Evolutionary conservation across 2,888 invertebrate genomes (phyloP).

Genomic region (Amblyjoppa proteus): DNA sequence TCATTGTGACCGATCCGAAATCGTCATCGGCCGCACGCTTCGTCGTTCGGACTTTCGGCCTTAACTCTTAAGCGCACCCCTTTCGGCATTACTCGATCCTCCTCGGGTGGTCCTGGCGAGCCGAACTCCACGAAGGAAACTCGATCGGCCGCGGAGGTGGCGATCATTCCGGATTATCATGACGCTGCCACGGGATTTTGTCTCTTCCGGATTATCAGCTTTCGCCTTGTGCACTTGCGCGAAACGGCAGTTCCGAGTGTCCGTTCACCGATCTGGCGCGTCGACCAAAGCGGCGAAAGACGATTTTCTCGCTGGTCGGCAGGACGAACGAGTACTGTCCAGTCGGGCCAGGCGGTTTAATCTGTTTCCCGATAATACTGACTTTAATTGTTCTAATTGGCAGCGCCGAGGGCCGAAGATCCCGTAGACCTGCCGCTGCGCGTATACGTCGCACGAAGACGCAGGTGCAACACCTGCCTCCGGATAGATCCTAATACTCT

Average conservation of each 20-base stretch:
- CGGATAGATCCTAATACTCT: constrained; percentile 15
- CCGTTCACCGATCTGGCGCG: neutral
- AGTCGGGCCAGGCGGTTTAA: constrained; percentile 61
- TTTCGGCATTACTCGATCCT: constrained; percentile 52
- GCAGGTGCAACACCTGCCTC: constrained; percentile 66
- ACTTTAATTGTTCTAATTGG: constrained; percentile 79
- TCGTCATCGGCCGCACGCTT: constrained; percentile 58
- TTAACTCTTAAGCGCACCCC: constrained; percentile 48
- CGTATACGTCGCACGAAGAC: constrained; percentile 35
- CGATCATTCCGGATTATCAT: constrained; percentile 64
- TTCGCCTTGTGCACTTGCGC: constrained; percentile 26
- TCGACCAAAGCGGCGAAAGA: neutral
- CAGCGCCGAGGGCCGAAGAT: constrained; percentile 46
- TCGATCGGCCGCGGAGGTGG: constrained; percentile 58
- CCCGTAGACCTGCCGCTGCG: constrained; percentile 7
- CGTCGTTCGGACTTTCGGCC: constrained; percentile 25
- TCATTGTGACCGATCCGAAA: constrained; percentile 25
- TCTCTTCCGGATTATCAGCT: constrained; percentile 64
- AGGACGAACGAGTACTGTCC: constrained; percentile 21
- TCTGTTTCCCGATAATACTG: constrained; percentile 80
- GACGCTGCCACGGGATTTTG: constrained; percentile 53
- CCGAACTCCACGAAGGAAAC: constrained; percentile 40
- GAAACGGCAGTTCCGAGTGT: neutral
- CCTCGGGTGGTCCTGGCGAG: constrained; percentile 30
- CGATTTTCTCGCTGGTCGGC: neutral